These are phyloP conservation scores for Halichoeres trimaculatus DNA, from an alignment of 2,113 vertebrate species.

Conservation along the genomic window DNA sequence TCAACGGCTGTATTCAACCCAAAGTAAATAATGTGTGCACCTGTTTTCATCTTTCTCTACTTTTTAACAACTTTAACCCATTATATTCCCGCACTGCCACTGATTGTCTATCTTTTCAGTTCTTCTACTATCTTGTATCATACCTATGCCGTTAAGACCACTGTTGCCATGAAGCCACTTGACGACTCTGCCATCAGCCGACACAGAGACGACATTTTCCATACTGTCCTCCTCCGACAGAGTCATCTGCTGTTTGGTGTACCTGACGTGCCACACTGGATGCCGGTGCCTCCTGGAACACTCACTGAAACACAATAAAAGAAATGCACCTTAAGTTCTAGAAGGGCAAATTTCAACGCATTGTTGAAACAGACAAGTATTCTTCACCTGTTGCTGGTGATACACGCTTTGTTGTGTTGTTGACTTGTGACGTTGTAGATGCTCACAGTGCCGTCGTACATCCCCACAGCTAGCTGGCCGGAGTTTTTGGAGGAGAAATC, in stretches of 20 bases:
- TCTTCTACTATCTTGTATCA: no score
- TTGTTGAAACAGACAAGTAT: background rate
- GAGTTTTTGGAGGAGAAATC: slow-evolving; percentile 88
- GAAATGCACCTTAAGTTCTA: background rate
- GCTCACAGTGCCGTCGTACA: slow-evolving; percentile 80
- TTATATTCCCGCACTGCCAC: no score
- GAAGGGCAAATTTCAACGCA: background rate
- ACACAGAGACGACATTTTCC: slow-evolving; percentile 87
- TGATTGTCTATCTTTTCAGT: no score
- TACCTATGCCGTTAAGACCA: slow-evolving; percentile 86
- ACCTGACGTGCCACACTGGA: slow-evolving; percentile 90
- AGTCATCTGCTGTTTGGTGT: slow-evolving; percentile 81
- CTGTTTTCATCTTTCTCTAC: no score
- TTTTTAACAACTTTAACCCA: no score
- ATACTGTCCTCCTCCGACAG: slow-evolving; percentile 75
- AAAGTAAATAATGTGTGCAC: no score
- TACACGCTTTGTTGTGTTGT: background rate
- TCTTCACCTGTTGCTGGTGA: slow-evolving; percentile 82
- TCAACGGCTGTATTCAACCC: no score
- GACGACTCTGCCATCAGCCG: slow-evolving; percentile 87
- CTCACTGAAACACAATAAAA: slow-evolving; percentile 70
- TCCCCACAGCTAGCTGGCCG: slow-evolving; percentile 86
- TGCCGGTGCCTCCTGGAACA: slow-evolving; percentile 81
- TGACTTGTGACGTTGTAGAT: slow-evolving; percentile 81
- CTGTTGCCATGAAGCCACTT: slow-evolving; percentile 85